Percentiles rank a stretch among this genome's conserved stretches.
Conservation (phyloP, 92 coral and sea anemone species). For the Palythoa grandiflora region DNA sequence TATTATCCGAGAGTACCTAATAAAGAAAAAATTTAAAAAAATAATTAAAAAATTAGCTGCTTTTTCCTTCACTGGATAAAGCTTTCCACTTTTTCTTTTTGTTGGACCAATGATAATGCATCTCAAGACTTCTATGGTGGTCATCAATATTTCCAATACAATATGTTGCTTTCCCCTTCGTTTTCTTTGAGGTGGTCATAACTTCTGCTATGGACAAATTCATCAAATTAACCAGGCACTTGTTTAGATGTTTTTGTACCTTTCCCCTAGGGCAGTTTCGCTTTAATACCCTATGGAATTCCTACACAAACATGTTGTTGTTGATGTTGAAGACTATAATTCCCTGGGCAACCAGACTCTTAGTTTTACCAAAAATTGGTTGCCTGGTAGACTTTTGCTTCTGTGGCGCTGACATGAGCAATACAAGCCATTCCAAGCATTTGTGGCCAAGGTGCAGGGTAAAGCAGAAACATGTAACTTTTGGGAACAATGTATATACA, state of each 20-base stretch:
- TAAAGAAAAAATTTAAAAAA: too few relatives aligned
- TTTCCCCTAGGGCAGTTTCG: background rate
- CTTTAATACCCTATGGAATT: background rate
- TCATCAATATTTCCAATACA: background rate
- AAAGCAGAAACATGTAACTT: too few relatives aligned
- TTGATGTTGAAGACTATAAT: background rate
- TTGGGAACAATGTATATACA: too few relatives aligned
- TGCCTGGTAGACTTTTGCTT: too few relatives aligned
- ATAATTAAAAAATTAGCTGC: background rate
- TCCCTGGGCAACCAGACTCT: too few relatives aligned
- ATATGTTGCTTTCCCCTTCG: background rate
- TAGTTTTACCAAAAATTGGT: too few relatives aligned
- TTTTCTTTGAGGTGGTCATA: background rate
- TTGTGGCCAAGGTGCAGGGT: too few relatives aligned
- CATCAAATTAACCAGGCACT: background rate
- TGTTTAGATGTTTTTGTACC: background rate
- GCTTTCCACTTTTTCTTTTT: background rate
- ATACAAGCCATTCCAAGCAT: too few relatives aligned
- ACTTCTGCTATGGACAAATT: background rate
- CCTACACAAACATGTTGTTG: conserved; percentile 2
- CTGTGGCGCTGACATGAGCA: too few relatives aligned
- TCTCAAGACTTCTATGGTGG: background rate
- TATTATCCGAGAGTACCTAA: too few relatives aligned
- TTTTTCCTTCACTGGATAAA: background rate
- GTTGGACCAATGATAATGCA: background rate